Evolutionary conservation across 2,797 vertebrate genomes (phyloP).

Genomic region (Eulemur albifrons): DNA sequence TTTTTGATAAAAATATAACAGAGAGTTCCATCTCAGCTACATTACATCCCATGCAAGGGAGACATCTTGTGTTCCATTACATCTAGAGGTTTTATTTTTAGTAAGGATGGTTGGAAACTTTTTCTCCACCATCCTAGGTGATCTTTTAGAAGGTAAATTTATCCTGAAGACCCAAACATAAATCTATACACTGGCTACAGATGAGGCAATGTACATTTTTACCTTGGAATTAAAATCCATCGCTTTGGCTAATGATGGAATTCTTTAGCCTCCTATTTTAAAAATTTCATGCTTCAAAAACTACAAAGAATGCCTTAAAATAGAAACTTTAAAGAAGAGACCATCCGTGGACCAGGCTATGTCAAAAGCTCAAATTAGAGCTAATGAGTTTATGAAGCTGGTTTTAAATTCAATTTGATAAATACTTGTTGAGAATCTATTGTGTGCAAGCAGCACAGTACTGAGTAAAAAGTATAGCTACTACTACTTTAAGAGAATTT

Average conservation of each 20-base stretch:
- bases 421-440: neutral
- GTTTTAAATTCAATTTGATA: neutral
- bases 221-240: neutral
- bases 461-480: neutral
- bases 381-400: neutral
- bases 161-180: neutral
- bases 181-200: neutral
- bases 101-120: neutral
- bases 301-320: neutral
- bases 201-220: neutral
- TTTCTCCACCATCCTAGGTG: neutral
- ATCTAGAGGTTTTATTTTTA: conserved; percentile 35
- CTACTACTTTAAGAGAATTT: neutral
- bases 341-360: neutral
- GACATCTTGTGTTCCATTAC: conserved; percentile 52
- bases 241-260: neutral
- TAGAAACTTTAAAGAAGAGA: neutral
- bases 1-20: conserved; percentile 18
- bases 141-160: neutral
- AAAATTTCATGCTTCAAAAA: neutral
- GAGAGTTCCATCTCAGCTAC: neutral
- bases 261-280: neutral
- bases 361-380: neutral
- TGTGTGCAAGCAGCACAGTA: neutral
- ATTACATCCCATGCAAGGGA: conserved; percentile 32